Base-by-base conservation (phyloP, 1,140 invertebrate genomes). In the Sycophaga agraensis region DNA sequence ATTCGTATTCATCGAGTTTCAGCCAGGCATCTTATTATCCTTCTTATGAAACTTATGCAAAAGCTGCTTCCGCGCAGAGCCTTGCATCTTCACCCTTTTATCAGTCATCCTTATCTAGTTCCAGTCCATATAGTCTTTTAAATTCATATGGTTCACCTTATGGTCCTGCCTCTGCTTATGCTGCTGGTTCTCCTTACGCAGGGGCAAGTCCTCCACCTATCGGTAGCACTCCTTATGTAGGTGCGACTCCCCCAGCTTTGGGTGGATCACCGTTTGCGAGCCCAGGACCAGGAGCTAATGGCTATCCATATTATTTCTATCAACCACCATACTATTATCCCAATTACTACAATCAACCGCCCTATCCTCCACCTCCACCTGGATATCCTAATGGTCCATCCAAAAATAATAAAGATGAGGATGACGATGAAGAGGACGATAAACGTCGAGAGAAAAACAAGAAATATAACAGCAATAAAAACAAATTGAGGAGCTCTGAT, bases 251-350 rank as follows among this genome's bases (percentile, higher is more conserved):
- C 28, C 4, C 28, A 4, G 28, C 28, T 4, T 11, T 11, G 28
- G 28, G 28, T 11, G 28, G 4, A 11, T 31, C 28, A 4, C 66
- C 68, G 0, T 69, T 70, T 11, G 28, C 28, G 28, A 6, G 5
- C 28, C 28, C 28, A 11, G 4, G 11, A 16, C 8, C 59, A 0
- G 11, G 66, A 4, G 22, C 67, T 0, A 35, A 31, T 0, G 17
- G 69, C 3, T 74, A 75, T 56, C 69, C 74, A 0, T 69, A 72
- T 55, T 77, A 72, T 37, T 75, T 72, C 57, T 75, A 74, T 31
- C 73, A 74, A 14, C 68, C 69, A 0, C 60, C 70, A 11, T 73
- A 72, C 22, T 76, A 73, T 24, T 71, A 77, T 21, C 64, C 73
- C 5, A 68, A 70, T 56, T 78, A 76, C 31, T 77, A 73, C 31